These are phyloP conservation scores for Oscheius onirici DNA, from an alignment of 2,888 invertebrate species.

Conservation along the genomic window DNA sequence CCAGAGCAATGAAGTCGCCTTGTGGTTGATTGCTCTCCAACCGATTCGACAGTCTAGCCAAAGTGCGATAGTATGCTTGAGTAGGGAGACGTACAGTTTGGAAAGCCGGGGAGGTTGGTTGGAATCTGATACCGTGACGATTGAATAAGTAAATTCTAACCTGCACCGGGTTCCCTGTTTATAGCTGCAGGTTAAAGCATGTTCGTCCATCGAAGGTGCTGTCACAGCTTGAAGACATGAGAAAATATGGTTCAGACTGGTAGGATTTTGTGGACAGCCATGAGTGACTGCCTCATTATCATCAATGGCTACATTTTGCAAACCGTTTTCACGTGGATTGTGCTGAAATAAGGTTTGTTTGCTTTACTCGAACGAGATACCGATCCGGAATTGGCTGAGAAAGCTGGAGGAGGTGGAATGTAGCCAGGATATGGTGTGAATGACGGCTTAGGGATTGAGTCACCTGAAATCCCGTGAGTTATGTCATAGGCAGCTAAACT, in stretches of 20 bases:
- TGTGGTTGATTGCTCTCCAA: constrained; percentile 40
- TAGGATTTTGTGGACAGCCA: constrained; percentile 36
- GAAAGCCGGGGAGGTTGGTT: constrained; percentile 41
- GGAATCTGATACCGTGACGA: constrained; percentile 25
- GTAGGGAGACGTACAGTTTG: constrained; percentile 43
- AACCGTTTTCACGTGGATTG: constrained; percentile 4
- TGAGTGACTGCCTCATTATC: background rate
- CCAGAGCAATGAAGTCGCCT: constrained; percentile 54
- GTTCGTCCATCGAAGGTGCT: constrained; percentile 41
- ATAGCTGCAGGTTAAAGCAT: constrained; percentile 39
- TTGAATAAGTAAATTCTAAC: background rate
- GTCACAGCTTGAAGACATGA: constrained; percentile 44
- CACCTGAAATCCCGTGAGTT: background rate
- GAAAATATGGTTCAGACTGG: constrained; percentile 41
- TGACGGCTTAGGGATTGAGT: constrained; percentile 9
- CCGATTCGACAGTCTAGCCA: constrained; percentile 40
- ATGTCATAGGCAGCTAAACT: background rate
- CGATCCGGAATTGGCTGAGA: background rate
- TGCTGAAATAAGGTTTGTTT: background rate
- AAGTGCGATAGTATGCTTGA: constrained; percentile 38
- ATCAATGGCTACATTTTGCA: constrained; percentile 20
- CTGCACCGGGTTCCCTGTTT: constrained; percentile 46
- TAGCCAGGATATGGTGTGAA: constrained; percentile 57
- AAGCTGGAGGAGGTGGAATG: constrained; percentile 51
- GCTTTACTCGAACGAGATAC: background rate